These are phyloP conservation scores for Piscicola geometra DNA, from an alignment of 2,888 invertebrate genomes.

Conservation along the genomic window DNA sequence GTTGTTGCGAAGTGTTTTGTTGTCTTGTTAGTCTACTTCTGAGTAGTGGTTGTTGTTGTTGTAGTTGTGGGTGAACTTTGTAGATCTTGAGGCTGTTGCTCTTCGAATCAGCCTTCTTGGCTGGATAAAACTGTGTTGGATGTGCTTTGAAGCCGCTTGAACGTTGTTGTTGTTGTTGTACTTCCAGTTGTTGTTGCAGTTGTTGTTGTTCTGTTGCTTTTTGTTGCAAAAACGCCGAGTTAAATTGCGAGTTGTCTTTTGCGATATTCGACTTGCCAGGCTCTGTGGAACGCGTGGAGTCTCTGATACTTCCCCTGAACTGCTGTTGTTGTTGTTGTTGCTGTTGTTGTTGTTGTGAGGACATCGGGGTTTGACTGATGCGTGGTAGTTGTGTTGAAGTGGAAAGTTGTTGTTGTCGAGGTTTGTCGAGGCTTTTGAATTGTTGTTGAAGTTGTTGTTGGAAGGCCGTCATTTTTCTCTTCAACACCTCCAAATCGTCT, in stretches of 20 bases:
- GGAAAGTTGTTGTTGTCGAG: no score
- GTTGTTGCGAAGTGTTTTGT: not conserved
- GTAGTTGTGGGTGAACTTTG: not conserved
- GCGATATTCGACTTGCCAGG: not conserved
- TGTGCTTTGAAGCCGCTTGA: not conserved
- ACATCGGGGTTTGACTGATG: not conserved
- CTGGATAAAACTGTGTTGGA: not conserved
- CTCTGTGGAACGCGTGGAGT: no score
- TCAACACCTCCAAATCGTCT: conserved; percentile 5
- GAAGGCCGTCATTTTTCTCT: not conserved
- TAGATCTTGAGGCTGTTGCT: not conserved
- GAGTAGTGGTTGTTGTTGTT: not conserved
- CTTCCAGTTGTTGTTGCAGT: not conserved
- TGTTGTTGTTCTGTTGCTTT: not conserved
- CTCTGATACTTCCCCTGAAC: no score
- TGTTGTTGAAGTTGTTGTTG: not conserved
- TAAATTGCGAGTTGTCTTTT: not conserved
- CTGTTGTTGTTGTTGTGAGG: not conserved
- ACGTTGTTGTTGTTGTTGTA: not conserved
- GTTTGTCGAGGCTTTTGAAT: not conserved
- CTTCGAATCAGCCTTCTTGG: not conserved
- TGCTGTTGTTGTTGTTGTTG: not conserved
- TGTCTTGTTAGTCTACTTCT: not conserved
- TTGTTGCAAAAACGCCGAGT: not conserved
- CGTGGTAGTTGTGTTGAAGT: not conserved